Base-by-base conservation (phyloP, 1,140 invertebrate species). In the Trichonephila clavipes region DNA sequence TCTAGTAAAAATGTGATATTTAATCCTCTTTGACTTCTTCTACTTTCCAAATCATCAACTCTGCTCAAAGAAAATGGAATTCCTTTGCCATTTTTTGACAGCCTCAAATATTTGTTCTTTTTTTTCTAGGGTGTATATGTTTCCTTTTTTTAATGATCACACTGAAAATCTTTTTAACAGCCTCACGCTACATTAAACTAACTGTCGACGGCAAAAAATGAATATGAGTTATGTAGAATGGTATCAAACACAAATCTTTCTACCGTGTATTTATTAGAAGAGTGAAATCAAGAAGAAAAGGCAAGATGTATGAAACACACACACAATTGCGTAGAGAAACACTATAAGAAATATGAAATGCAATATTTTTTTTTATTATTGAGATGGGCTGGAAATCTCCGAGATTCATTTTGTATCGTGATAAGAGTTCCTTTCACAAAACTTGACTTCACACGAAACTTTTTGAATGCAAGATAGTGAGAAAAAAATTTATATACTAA, bases 11-110 rank as follows among this genome's bases (percentile, higher is more conserved):
- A 85, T 85, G 58, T 14, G 44, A 85, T 58, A 85, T 51, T 85
- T 85, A 85, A 85, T 85, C 82, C 82, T 85, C 44, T 59, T 59
- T 58, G 82, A 85, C 82, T 85, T 85, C n/a, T 59, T 59, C n/a
- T 59, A 16, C 28, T 85, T 85, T 85, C 82, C 82, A 85, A 85
- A 85, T 59, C 82, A 85, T 85, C 82, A 59, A 85, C 58, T 85
- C 21, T 21, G 19, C n/a, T 58, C 58, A n/a, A 18, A 10, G 28
- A 58, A 85, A 59, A 85, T 58, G 44, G 44, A 58, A 58, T 59
- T 85, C 58, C 16, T 85, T 82, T 40, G 4, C 81, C 21, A 16
- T 58, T 58, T 85, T 77, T 28, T 77, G 72, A 77, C 72, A 77
- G 28, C 72, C 72, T 77, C 72, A 77, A 77, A 77, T 24, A 77